Evolutionary conservation across 1,140 invertebrate genomes (phyloP).

Genomic region (Pygmarrhopalites habei): DNA sequence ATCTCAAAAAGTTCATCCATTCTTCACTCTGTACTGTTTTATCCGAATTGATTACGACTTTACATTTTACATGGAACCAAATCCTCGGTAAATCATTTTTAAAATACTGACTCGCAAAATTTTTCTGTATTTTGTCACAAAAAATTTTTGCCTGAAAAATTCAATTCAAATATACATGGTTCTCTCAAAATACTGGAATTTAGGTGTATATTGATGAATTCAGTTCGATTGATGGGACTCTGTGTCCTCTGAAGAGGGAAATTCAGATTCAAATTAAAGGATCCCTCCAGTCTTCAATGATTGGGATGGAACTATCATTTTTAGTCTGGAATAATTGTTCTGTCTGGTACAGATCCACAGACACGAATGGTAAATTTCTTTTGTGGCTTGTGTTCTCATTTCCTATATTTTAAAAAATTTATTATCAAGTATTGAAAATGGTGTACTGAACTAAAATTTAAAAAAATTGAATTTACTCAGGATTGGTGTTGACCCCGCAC

Average conservation of each 20-base stretch:
- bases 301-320: conserved; percentile 21
- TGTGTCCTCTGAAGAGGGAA: neutral
- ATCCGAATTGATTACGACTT: conserved; percentile 1
- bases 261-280: conserved; percentile 11
- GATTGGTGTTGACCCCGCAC: no score
- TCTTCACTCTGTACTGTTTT: conserved; percentile 10
- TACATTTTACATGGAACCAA: conserved; percentile 11
- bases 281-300: conserved; percentile 8
- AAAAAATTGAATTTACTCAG: no score
- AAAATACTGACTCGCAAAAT: no score
- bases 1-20: no score
- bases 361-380: conserved; percentile 11
- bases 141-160: no score
- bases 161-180: no score
- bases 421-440: no score
- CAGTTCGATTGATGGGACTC: neutral
- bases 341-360: conserved; percentile 26
- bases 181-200: no score
- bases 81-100: conserved; percentile 4
- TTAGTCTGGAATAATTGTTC: conserved; percentile 32
- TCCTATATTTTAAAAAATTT: no score
- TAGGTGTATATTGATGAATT: conserved; percentile 11
- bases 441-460: no score
- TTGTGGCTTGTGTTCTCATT: no score
- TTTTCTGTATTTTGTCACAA: no score